Evolutionary conservation across 2,888 invertebrate genomes (phyloP).

Genomic region (Clivina fossor): DNA sequence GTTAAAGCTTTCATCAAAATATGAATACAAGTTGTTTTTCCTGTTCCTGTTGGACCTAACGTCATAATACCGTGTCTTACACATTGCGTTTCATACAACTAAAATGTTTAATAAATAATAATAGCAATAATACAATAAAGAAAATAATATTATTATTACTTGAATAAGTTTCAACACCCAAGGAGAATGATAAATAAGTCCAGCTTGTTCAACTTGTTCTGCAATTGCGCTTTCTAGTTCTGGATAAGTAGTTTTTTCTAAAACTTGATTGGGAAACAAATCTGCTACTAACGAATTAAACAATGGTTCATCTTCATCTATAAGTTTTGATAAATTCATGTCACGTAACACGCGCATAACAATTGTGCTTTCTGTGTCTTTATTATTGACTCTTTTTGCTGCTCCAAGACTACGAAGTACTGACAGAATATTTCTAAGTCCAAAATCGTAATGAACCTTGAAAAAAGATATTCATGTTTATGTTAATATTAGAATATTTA

Average conservation of each 20-base stretch:
- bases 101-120: slow-evolving; percentile 37
- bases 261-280: slow-evolving; percentile 90
- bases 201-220: slow-evolving; percentile 77
- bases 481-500: slow-evolving; percentile 5
- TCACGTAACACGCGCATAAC: slow-evolving; percentile 97
- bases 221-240: slow-evolving; percentile 87
- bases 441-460: slow-evolving; percentile 96
- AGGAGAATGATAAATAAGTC: slow-evolving; percentile 87
- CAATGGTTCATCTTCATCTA: slow-evolving; percentile 97
- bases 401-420: slow-evolving; percentile 91
- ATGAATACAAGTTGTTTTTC: slow-evolving; percentile 90
- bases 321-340: slow-evolving; percentile 96
- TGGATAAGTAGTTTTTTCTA: slow-evolving; percentile 89
- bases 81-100: slow-evolving; percentile 92
- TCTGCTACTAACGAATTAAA: slow-evolving; percentile 95
- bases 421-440: slow-evolving; percentile 91
- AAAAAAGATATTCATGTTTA: slow-evolving; percentile 35
- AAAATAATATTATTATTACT: slow-evolving; percentile 51
- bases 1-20: slow-evolving; percentile 89
- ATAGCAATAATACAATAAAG: not conserved
- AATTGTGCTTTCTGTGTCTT: slow-evolving; percentile 92
- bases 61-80: slow-evolving; percentile 97
- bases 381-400: slow-evolving; percentile 85
- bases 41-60: slow-evolving; percentile 91
- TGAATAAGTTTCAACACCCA: slow-evolving; percentile 95